Evolutionary conservation across 2,888 invertebrate species (phyloP).

Genomic region (Sepioteuthis lessoniana): DNA sequence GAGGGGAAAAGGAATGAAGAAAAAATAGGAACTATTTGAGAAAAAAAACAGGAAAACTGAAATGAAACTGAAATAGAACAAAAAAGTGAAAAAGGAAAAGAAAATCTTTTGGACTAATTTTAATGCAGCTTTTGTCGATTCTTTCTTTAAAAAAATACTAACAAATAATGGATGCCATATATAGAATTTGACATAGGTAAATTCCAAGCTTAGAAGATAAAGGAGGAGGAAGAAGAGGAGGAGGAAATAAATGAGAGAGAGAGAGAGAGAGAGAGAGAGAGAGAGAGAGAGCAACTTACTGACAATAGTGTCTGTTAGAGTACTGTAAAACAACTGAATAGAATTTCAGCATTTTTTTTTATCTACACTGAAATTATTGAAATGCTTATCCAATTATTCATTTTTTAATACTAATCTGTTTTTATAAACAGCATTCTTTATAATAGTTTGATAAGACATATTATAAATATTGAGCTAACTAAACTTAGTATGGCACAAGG

Average conservation of each 20-base stretch:
- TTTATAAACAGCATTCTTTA: no score
- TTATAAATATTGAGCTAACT: no score
- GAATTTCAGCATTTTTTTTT: background rate
- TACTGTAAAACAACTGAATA: background rate
- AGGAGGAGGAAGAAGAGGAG: background rate
- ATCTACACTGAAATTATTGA: background rate
- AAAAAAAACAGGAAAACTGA: no score
- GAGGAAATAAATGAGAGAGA: background rate
- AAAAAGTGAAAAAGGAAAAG: background rate
- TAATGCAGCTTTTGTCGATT: background rate
- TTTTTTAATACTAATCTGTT: no score
- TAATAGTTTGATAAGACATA: no score
- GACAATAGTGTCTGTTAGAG: background rate
- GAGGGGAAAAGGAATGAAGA: no score
- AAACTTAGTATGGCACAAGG: no score
- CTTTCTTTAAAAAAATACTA: constrained; percentile 40
- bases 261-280: constrained; percentile 35
- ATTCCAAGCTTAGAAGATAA: background rate
- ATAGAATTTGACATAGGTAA: background rate
- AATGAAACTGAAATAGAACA: background rate
- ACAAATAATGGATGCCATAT: constrained; percentile 44
- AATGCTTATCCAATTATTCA: no score
- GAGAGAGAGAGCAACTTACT: background rate
- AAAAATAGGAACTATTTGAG: no score
- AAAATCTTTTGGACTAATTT: background rate